Evolutionary conservation across 2,888 invertebrate genomes (phyloP), one percentile per base, ranked within the genome.

Genomic region (Lasioglossum figueresi): DNA sequence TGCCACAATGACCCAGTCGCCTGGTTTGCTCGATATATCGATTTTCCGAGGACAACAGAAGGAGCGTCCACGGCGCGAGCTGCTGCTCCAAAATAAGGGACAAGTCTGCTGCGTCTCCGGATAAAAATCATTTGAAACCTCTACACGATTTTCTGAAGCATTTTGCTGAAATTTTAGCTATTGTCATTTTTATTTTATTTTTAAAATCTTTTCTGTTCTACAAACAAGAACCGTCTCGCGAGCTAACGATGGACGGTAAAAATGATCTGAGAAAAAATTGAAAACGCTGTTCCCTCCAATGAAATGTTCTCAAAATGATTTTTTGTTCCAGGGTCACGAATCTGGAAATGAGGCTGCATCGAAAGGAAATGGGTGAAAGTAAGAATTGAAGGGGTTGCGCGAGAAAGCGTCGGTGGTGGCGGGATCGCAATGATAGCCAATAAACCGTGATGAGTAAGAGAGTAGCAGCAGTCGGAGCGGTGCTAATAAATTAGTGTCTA

Each of bases 401-500:
- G 85, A 77, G 81, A 89, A 85, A 85, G 82, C 80, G 82, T 84
- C 71, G 72, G 72, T 80, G 83, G 85, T 86, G 86, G 89, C 90
- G 88, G 88, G 89, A 91, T 91, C 90, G 88, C 92, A 93, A 94
- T 94, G 92, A 92, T 92, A 92, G 93, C 93, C 93, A 94, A 94
- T 94, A 94, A 94, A 93, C 93, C 84, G 87, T 90, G 92, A 93
- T 92, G 92, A 92, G 92, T 93, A 92, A 92, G 91, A 88, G 89
- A 90, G 91, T 63, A 88, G 84, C 76, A 86, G 81, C 80, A 83
- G 89, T 86, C 90, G 85, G 91, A 93, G 93, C 92, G 90, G 92
- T 91, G 93, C 93, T 93, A 93, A 93, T 93, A 93, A 94, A 93
- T 93, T 93, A 93, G 92, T 93, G 92, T 92, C 92, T 92, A 92